Base-by-base conservation (phyloP, 2,113 vertebrate species). In the Nannobrachium achirus region DNA sequence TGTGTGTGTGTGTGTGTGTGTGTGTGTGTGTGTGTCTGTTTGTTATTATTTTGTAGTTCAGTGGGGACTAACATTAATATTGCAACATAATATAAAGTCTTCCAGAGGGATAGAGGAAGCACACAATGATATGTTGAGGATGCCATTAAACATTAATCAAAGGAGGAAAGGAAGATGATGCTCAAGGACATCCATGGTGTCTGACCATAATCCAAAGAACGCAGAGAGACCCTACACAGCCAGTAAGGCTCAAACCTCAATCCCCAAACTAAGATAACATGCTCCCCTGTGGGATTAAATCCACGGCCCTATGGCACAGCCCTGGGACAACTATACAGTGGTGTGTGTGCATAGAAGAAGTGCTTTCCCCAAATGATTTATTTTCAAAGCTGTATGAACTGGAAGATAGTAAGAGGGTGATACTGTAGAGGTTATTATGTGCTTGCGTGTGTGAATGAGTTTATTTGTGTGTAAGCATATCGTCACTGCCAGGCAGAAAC, bases 111-210 rank as follows among this genome's bases (percentile, higher is more conserved):
- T 58, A 67, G 40, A 41, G 11, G 66, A 69, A 6, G 1, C 18
- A 25, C 46, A 15, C 48, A 15, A 52, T 53, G 41, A 33, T 20
- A 46, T 41, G 42, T 59, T 67, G 38, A 52, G 58, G 60, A 48
- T 15, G 8, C 1, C 51, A 64, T 77, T 38, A 69, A 77, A 72
- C 60, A 82, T 83, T 75, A 40, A 78, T 75, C 38, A 62, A 56
- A 33, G 19, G 25, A 33, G 25, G n/a, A 56, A 69, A 56, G 42
- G 41, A 64, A 75, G n/a, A n/a, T n/a, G 57, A 58, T 38, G 61
- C 41, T 66, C 52, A 64, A 51, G 19, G 55, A 20, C 58, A 51
- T 16, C 38, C 14, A 48, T 7, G 14, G 3, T 18, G 45, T 10
- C 13, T 16, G 42, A 38, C 55, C n/a, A n/a, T n/a, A 38, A 40